Percentiles rank a stretch among this genome's conserved stretches.
Evolutionary conservation across 2,113 vertebrate genomes (phyloP).

Genomic region (Halichoerus grypus): DNA sequence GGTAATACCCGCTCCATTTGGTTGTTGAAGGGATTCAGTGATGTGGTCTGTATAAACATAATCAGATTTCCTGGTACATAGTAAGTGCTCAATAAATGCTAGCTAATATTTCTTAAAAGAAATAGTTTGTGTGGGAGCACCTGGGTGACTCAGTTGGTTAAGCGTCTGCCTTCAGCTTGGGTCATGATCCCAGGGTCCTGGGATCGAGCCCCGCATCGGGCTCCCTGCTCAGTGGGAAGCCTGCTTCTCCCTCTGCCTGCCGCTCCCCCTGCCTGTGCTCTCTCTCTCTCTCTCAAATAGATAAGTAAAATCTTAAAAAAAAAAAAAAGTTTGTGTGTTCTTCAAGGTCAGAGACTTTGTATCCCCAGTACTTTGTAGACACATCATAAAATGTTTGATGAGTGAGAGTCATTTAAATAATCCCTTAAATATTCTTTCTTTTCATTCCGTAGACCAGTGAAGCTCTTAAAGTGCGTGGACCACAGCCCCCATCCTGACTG

Average conservation of each 20-base stretch:
- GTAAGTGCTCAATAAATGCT: not conserved
- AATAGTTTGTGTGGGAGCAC: not conserved
- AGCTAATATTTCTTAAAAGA: not conserved
- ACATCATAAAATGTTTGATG: not conserved
- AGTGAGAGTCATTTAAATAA: not conserved
- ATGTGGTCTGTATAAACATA: not conserved
- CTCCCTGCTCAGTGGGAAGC: not conserved
- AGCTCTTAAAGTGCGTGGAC: slow-evolving; percentile 87
- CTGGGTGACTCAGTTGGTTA: not conserved
- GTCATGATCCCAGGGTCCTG: not conserved
- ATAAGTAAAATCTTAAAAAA: too few species aligned
- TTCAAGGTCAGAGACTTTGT: not conserved
- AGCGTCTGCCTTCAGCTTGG: not conserved
- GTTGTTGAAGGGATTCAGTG: not conserved
- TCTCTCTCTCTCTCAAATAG: too few species aligned
- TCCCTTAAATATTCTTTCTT: not conserved
- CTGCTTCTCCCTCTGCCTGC: too few species aligned
- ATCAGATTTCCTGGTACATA: not conserved
- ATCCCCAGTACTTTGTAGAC: not conserved
- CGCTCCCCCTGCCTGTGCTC: not conserved
- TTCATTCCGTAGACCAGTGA: slow-evolving; percentile 84
- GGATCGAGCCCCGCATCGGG: not conserved
- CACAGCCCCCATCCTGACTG: slow-evolving; percentile 83
- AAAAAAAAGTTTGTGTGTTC: not conserved
- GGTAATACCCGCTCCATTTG: not conserved